phyloP scores from a whole-genome alignment of 2,113 vertebrate genomes.

The Epinephelus cyanopodus region DNA sequence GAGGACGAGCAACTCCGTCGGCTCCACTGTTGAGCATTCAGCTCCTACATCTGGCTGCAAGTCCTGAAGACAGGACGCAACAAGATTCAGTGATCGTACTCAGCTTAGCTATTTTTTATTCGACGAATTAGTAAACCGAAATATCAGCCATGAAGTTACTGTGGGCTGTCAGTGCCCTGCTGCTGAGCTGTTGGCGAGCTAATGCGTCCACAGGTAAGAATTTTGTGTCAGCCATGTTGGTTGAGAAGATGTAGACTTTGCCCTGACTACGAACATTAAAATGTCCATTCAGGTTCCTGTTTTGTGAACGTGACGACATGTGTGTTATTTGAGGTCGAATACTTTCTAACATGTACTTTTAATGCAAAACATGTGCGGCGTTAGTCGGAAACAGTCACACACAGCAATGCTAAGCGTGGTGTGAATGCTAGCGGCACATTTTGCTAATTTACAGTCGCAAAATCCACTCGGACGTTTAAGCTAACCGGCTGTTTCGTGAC shows the following conservation, averaged over 20 bases:
- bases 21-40: neutral
- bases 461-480: neutral
- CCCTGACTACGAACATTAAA: constrained; percentile 2
- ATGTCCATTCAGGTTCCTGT: rapidly evolving
- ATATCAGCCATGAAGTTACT: constrained; percentile 74
- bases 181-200: constrained; percentile 74
- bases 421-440: constrained; percentile 32
- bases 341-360: rapidly evolving
- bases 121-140: constrained; percentile 4
- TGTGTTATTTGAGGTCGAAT: neutral
- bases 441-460: constrained; percentile 4
- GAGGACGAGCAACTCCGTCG: constrained; percentile 70
- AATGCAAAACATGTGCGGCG: rapidly evolving
- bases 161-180: constrained; percentile 74
- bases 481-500: neutral
- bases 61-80: neutral
- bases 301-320: rapidly evolving
- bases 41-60: neutral
- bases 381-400: neutral
- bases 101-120: neutral
- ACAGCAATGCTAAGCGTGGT: neutral
- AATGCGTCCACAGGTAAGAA: constrained; percentile 82
- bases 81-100: too few species aligned
- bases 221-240: constrained; percentile 77
- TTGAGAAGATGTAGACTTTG: constrained; percentile 62